Percentiles rank a stretch among this genome's conserved stretches.
Conservation (phyloP, 2,888 invertebrate genomes). For the Mantis religiosa region DNA sequence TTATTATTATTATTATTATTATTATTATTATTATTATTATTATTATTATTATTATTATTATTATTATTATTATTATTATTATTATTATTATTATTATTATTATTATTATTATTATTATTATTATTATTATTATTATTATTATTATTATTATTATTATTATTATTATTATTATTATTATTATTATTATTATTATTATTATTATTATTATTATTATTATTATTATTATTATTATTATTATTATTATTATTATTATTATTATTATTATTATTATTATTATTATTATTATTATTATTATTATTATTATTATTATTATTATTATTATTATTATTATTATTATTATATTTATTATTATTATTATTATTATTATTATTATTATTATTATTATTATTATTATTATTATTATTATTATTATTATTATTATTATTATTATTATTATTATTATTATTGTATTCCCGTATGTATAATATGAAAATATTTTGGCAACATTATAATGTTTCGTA, state of each 20-base stretch:
- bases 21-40: too few species aligned
- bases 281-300: not conserved
- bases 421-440: not conserved
- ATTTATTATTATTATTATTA: not conserved
- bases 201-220: not conserved
- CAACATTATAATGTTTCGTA: too few species aligned
- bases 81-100: not conserved
- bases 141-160: not conserved
- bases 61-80: too few species aligned
- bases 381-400: not conserved
- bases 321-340: constrained; percentile 2
- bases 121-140: not conserved
- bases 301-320: not conserved
- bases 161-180: not conserved
- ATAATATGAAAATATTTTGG: too few species aligned
- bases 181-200: constrained; percentile 1
- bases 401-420: not conserved
- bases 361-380: not conserved
- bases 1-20: too few species aligned
- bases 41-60: too few species aligned
- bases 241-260: not conserved
- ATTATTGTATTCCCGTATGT: too few species aligned
- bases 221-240: not conserved
- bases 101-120: not conserved
- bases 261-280: not conserved